These are phyloP conservation scores for Gadus macrocephalus DNA, from an alignment of 2,113 vertebrate species.

Conservation along the genomic window DNA sequence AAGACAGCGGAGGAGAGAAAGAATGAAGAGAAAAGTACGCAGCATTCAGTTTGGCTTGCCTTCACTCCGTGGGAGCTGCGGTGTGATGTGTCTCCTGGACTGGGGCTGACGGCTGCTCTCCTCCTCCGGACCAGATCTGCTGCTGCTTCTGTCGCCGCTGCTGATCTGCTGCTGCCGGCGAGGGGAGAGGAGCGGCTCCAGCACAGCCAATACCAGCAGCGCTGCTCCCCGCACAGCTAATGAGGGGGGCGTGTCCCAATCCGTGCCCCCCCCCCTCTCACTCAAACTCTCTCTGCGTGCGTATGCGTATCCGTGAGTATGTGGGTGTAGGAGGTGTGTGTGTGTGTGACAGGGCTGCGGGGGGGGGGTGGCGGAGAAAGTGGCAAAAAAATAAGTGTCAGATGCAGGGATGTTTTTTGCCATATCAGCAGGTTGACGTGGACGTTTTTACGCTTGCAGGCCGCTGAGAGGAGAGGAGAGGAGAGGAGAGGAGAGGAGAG, in stretches of 20 bases:
- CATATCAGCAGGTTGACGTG: constrained; percentile 30
- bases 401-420: constrained; percentile 45
- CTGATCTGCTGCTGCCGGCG: constrained; percentile 35
- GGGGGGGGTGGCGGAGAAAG: constrained; percentile 28
- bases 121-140: constrained; percentile 27
- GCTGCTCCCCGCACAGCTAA: constrained; percentile 49
- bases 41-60: not conserved
- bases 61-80: not conserved
- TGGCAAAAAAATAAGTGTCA: constrained; percentile 36
- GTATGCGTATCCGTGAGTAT: constrained; percentile 13
- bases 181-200: constrained; percentile 30
- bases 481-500: constrained; percentile 22
- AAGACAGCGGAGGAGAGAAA: not conserved
- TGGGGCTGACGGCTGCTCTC: constrained; percentile 28
- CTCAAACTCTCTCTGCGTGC: constrained; percentile 27
- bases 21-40: constrained; percentile 12
- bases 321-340: constrained; percentile 45
- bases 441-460: constrained; percentile 26
- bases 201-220: constrained; percentile 47
- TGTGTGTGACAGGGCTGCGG: not conserved
- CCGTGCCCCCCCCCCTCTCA: not conserved
- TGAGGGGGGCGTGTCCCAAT: constrained; percentile 45
- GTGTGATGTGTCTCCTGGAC: not conserved
- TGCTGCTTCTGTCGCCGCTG: constrained; percentile 26
- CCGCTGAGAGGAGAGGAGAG: constrained; percentile 29